Percentiles rank a stretch among this genome's conserved stretches.
Evolutionary conservation across 2,888 invertebrate genomes (phyloP).

Genomic region (Arge pagana): DNA sequence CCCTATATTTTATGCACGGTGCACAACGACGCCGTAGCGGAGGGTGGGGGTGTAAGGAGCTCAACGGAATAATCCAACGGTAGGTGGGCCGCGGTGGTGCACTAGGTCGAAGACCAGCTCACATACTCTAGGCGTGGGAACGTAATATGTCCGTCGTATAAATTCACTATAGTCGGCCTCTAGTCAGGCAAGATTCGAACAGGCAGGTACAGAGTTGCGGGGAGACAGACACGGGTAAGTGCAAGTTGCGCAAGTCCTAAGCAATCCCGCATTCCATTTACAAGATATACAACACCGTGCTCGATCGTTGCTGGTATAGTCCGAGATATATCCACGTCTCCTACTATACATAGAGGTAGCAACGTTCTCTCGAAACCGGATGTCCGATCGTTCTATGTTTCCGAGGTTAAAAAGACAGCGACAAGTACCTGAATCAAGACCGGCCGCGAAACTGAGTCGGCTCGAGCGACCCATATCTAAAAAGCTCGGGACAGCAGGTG

Average conservation of each 20-base stretch:
- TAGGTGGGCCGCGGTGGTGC: slow-evolving; percentile 12
- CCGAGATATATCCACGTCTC: too few species aligned
- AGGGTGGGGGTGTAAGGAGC: slow-evolving; percentile 25
- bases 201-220: slow-evolving; percentile 8
- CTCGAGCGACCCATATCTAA: too few species aligned
- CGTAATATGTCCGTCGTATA: slow-evolving; percentile 52
- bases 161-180: slow-evolving; percentile 43
- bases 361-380: too few species aligned
- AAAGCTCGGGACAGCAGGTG: too few species aligned
- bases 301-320: too few species aligned
- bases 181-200: slow-evolving; percentile 14
- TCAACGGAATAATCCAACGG: slow-evolving; percentile 1
- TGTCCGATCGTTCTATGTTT: too few species aligned
- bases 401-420: too few species aligned
- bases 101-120: slow-evolving; percentile 35
- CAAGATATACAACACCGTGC: too few species aligned
- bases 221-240: slow-evolving; percentile 30
- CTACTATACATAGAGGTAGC: too few species aligned
- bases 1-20: slow-evolving; percentile 38
- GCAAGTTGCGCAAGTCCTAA: slow-evolving; percentile 46
- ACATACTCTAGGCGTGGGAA: slow-evolving; percentile 51
- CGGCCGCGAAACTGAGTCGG: too few species aligned
- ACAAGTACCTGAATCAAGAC: too few species aligned
- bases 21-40: slow-evolving; percentile 12
- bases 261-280: slow-evolving; percentile 37